Percentiles rank a stretch among this genome's conserved stretches.
Conservation (phyloP, 2,888 invertebrate species). For the Phyto melanocephala region DNA sequence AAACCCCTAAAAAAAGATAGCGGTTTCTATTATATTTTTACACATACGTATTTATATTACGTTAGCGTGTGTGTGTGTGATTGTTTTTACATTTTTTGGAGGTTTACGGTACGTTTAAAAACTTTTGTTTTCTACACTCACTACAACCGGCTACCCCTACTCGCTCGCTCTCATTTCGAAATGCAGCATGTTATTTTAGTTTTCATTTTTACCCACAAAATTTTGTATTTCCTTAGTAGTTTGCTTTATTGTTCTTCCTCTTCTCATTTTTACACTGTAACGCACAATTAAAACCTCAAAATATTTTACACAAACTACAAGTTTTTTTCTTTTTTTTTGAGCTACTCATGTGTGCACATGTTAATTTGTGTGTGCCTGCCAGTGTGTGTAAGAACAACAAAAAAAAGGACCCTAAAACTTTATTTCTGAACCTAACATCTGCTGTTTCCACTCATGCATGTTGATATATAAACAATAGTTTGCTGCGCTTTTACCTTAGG, state of each 20-base stretch:
- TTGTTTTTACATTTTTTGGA: conserved; percentile 18
- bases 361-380: not conserved
- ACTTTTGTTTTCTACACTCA: conserved; percentile 30
- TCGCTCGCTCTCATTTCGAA: not conserved
- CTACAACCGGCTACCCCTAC: no score
- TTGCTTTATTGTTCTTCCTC: not conserved
- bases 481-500: conserved; percentile 51
- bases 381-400: conserved; percentile 4
- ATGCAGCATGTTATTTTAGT: conserved; percentile 30
- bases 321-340: not conserved
- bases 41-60: not conserved
- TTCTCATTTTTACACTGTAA: conserved; percentile 55
- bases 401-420: conserved; percentile 50
- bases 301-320: conserved; percentile 53
- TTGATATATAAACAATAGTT: conserved; percentile 47
- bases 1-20: conserved; percentile 14
- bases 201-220: conserved; percentile 25
- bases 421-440: conserved; percentile 38
- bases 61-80: not conserved
- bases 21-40: conserved; percentile 4
- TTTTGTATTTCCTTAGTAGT: conserved; percentile 29
- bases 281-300: conserved; percentile 67
- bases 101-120: conserved; percentile 29
- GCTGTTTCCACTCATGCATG: conserved; percentile 34
- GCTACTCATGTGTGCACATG: not conserved